Base-by-base conservation (phyloP, 1,140 invertebrate genomes). In the Neoseiulus cucumeris region DNA sequence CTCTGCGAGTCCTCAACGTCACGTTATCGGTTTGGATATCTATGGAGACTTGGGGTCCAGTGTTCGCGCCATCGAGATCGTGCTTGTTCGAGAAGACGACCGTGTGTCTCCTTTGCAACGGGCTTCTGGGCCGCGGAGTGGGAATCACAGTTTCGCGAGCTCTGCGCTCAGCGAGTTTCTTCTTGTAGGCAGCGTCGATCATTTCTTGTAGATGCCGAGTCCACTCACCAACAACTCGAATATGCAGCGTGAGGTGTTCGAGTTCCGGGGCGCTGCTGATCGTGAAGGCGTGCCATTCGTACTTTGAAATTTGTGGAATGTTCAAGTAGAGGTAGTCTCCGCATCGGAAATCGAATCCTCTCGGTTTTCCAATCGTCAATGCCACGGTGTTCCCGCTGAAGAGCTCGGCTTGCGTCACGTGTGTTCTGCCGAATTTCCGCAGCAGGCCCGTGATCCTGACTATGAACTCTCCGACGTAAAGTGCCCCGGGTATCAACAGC, bases 281-380 rank as follows among this genome's bases (percentile, higher is more conserved):
- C 1, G 92, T 95, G 72, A 97, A 95, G 0, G 92, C 91, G 82
- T 96, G 92, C 91, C 91, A 96, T 76, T 96, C 93, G 73, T 89
- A 91, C 64, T 83, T 84, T 0, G 93, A 90, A 69, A 96, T 91
- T 5, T 81, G 82, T 0, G 92, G 92, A 66, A 97, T 87, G 73
- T 92, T 91, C 0, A 95, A 84, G 72, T 91, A 96, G 17, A 95
- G 82, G 72, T 95, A 97, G 76, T 96, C 93, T 0, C 92, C 93
- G 0, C 91, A 89, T 73, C 85, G 84, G 75, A 87, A 96, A 69
- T 87, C 82, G 73, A 96, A 94, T 71, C 87, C 83, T 0, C 81
- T 77, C 0, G 91, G 91, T 41, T 88, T 76, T 69, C 86, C 85
- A 64, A 96, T 91, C 1, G 91, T 72, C 22, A 78, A 68, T 76